These are phyloP conservation scores for Corythornis vintsioides DNA, from an alignment of 2,113 vertebrate genomes.

Conservation along the genomic window DNA sequence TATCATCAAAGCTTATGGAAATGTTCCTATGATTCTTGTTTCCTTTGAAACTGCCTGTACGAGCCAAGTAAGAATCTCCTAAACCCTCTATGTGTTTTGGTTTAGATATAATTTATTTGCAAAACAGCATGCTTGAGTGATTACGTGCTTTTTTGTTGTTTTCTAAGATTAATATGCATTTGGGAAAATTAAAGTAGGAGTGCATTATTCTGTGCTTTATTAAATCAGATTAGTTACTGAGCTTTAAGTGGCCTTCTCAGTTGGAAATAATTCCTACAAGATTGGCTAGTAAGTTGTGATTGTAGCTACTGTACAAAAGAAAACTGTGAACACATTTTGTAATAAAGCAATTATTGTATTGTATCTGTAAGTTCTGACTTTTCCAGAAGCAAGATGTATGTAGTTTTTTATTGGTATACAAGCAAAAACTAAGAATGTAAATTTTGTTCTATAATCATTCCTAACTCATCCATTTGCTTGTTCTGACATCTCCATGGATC, in stretches of 20 bases:
- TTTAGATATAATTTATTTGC: not conserved
- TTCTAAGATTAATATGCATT: not conserved
- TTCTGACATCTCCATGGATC: constrained; percentile 44
- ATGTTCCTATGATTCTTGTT: not conserved
- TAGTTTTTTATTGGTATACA: not conserved
- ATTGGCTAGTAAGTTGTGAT: not conserved
- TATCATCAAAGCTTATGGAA: not conserved
- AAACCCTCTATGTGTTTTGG: not conserved
- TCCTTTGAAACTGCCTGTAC: not conserved
- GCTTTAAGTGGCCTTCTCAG: constrained; percentile 31
- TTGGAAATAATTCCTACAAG: constrained; percentile 1
- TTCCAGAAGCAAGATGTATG: not conserved
- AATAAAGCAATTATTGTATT: not conserved
- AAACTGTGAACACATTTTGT: not conserved
- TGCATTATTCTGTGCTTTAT: constrained; percentile 23
- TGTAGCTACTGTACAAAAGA: not conserved
- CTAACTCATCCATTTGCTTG: constrained; percentile 37
- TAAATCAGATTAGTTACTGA: constrained; percentile 29
- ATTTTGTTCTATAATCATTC: constrained; percentile 16
- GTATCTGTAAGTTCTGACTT: not conserved
- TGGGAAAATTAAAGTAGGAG: constrained; percentile 18
- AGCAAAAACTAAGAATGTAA: not conserved
- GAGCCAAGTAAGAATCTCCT: not conserved
- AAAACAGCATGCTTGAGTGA: not conserved
- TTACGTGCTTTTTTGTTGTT: not conserved